phyloP scores from a whole-genome alignment of 2,113 vertebrate genomes.

The Peromyscus maniculatus region DNA sequence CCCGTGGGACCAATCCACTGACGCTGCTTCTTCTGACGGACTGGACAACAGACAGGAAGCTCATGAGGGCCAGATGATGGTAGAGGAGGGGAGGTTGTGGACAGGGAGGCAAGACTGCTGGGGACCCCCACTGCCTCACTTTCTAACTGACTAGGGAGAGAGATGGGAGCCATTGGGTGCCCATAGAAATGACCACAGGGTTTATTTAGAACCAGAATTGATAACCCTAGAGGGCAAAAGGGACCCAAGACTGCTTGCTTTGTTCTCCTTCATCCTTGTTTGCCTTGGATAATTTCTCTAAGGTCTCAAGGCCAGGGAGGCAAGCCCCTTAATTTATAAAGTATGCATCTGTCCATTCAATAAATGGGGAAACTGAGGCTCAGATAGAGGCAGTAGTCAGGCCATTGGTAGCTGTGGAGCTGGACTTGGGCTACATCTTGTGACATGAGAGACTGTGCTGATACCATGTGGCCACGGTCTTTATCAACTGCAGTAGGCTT shows the following conservation, averaged over 20 bases:
- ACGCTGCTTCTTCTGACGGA: constrained; percentile 85
- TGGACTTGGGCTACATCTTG: background rate
- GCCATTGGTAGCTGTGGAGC: accelerated
- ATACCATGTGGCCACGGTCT: background rate
- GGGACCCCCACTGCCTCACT: background rate
- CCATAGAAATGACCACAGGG: background rate
- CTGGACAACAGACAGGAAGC: constrained; percentile 53
- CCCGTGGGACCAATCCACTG: constrained; percentile 89
- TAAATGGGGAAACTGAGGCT: background rate
- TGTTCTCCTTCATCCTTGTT: background rate
- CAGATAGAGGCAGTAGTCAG: background rate
- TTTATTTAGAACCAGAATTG: background rate
- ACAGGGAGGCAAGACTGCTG: background rate
- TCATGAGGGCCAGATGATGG: background rate
- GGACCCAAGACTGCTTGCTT: background rate
- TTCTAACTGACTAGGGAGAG: background rate
- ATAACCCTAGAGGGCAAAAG: background rate
- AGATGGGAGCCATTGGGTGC: background rate
- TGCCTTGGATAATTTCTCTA: background rate
- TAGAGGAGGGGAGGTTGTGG: accelerated
- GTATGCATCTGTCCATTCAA: background rate
- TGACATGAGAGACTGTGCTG: background rate
- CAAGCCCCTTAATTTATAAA: too few species aligned
- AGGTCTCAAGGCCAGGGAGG: background rate
- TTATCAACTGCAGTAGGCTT: background rate